Evolutionary conservation across 2,888 invertebrate genomes (phyloP).

Genomic region (Mechanitis messenoides): DNA sequence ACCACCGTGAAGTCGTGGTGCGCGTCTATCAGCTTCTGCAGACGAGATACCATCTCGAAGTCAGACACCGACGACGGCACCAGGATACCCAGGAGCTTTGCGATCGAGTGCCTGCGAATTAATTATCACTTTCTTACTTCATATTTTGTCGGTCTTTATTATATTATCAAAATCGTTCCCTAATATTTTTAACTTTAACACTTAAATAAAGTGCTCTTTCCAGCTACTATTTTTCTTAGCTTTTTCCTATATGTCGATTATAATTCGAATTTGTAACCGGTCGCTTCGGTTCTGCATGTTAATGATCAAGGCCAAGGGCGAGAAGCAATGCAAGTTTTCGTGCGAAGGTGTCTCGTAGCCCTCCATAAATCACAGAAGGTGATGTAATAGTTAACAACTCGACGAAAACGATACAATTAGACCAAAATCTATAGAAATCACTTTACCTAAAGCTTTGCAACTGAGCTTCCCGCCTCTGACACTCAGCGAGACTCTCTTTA

Average conservation of each 20-base stretch:
- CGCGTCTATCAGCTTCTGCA: slow-evolving; percentile 90
- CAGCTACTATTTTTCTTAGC: not conserved
- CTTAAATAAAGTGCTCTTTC: not conserved
- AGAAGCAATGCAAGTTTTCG: slow-evolving; percentile 15
- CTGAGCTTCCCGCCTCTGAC: slow-evolving; percentile 85
- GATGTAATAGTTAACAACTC: no score
- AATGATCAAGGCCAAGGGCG: slow-evolving; percentile 25
- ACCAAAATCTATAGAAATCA: slow-evolving; percentile 1
- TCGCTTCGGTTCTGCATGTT: slow-evolving; percentile 17
- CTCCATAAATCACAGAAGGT: not conserved
- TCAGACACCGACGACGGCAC: slow-evolving; percentile 82
- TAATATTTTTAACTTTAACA: no score
- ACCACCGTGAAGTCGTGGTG: slow-evolving; percentile 91
- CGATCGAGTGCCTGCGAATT: slow-evolving; percentile 78
- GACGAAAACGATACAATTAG: not conserved
- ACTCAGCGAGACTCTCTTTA: slow-evolving; percentile 84
- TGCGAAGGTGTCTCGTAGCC: slow-evolving; percentile 19
- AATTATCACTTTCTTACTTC: not conserved
- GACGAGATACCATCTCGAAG: slow-evolving; percentile 84
- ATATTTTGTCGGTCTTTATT: not conserved
- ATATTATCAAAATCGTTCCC: no score
- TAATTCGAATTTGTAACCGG: slow-evolving; percentile 20
- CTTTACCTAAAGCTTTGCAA: slow-evolving; percentile 81
- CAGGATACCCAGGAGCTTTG: slow-evolving; percentile 82
- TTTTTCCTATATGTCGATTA: slow-evolving; percentile 1